Evolutionary conservation across 2,888 invertebrate genomes (phyloP).

Genomic region (Cryptophagus acutangulus): DNA sequence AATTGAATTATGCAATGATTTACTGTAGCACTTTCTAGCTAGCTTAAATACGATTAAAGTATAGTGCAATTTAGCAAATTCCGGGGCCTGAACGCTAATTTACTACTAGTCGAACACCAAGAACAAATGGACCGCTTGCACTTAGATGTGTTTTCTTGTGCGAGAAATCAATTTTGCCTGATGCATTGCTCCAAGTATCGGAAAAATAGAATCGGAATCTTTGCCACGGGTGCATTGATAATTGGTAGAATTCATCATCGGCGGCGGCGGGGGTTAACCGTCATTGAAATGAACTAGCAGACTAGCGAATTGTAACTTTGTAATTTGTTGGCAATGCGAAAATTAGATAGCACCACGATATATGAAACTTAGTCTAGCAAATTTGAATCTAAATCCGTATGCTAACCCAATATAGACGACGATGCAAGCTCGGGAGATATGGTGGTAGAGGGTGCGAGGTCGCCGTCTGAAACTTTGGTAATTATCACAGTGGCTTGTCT

Average conservation of each 20-base stretch:
- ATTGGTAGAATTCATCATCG: too few relatives aligned
- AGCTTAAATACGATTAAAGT: background rate
- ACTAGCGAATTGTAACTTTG: too few relatives aligned
- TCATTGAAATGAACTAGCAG: too few relatives aligned
- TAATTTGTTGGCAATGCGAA: conserved; percentile 6
- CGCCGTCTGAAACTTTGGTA: conserved; percentile 39
- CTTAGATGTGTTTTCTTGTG: background rate
- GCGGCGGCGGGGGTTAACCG: too few relatives aligned
- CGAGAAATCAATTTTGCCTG: conserved; percentile 1
- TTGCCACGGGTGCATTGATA: too few relatives aligned
- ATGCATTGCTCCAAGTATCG: conserved; percentile 2
- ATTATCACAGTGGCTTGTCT: conserved; percentile 41
- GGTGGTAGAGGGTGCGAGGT: conserved; percentile 1
- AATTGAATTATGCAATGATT: conserved; percentile 1
- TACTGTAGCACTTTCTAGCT: conserved; percentile 1
- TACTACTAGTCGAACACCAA: background rate
- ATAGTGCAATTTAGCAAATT: conserved; percentile 1
- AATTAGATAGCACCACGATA: conserved; percentile 11
- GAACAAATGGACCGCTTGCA: background rate
- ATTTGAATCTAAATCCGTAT: conserved; percentile 9
- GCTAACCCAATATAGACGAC: background rate
- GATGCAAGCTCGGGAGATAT: background rate
- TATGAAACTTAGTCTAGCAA: conserved; percentile 9
- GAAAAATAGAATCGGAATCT: conserved; percentile 1
- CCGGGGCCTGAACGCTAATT: conserved; percentile 2